Evolutionary conservation across 2,113 vertebrate genomes (phyloP), one percentile per base, ranked within the genome.

Genomic region (Ictidomys tridecemlineatus): DNA sequence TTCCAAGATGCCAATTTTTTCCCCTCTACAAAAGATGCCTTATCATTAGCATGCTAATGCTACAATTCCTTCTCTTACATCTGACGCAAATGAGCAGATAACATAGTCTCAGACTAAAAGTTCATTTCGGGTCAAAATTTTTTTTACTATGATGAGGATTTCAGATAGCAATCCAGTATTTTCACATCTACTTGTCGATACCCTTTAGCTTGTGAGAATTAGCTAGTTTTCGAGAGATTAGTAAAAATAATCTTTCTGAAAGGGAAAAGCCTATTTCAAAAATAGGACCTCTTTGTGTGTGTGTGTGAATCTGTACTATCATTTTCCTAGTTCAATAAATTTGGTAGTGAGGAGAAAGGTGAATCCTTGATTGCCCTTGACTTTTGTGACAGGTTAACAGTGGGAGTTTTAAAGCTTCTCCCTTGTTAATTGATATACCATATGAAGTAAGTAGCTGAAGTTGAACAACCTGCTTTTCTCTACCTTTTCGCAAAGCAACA

Each of bases 51-150:
- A 26, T 28, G 14, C 22, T 58, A n/a, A 70, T 70, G 39, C n/a
- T 45, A 13, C 17, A 56, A 2, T 89, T 83, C 42, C n/a, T 77
- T 91, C 48, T 85, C 20, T 3, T 28, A 58, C 3, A 32, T 30
- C 39, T 58, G 6, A 20, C 56, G 18, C 56, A 58, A 58, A 24
- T 58, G 56, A 58, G 24, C 26, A 78, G 12, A 34, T 65, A 85
- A 53, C n/a, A 48, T 2, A 80, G n/a, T 37, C 79, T 92, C 67
- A 51, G 24, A 92, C 73, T 73, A 5, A 89, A 95, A 88, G 24
- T 17, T 92, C 85, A 93, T 89, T 87, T 93, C 95, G 94, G 94
- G 63, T 90, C 76, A 91, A 26, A 2, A 20, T 86, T 84, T 98
- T 93, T 45, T 53, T 20, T 82, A 79, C 58, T 83, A 37, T 80